Conservation (phyloP, 1,140 invertebrate genomes). For the Rhizoglyphus robini region DNA sequence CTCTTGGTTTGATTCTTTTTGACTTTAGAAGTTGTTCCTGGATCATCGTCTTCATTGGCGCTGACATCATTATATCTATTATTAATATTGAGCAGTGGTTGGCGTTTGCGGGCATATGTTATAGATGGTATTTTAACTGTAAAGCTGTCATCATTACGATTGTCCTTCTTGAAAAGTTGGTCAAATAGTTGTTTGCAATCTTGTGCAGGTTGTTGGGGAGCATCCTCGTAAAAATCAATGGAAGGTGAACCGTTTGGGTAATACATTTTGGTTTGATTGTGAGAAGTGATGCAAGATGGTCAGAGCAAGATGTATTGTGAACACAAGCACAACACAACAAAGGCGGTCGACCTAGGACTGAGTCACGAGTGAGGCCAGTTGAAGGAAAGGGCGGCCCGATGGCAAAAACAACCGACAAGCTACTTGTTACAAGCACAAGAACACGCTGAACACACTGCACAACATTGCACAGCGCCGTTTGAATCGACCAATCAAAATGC, state of each 20-base stretch:
- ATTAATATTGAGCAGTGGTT: neutral
- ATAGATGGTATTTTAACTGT: neutral
- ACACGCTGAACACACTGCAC: neutral
- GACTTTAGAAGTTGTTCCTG: neutral
- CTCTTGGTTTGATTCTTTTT: neutral
- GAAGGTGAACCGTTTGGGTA: neutral
- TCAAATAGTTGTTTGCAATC: neutral
- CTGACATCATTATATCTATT: neutral
- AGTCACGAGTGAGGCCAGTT: too few species aligned
- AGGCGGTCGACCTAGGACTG: too few species aligned
- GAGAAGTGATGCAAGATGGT: too few species aligned
- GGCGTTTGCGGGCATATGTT: neutral
- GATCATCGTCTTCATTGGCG: neutral
- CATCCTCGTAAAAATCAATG: neutral
- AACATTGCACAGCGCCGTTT: neutral
- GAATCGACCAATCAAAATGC: neutral
- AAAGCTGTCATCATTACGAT: neutral
- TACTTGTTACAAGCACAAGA: neutral
- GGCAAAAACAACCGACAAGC: neutral
- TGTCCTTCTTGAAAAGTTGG: neutral
- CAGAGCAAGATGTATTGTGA: too few species aligned
- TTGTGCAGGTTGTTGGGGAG: neutral
- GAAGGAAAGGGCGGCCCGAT: too few species aligned
- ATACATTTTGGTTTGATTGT: neutral
- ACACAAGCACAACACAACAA: too few species aligned